Base-by-base conservation (phyloP, 2,113 vertebrate genomes). In the Motacilla alba region DNA sequence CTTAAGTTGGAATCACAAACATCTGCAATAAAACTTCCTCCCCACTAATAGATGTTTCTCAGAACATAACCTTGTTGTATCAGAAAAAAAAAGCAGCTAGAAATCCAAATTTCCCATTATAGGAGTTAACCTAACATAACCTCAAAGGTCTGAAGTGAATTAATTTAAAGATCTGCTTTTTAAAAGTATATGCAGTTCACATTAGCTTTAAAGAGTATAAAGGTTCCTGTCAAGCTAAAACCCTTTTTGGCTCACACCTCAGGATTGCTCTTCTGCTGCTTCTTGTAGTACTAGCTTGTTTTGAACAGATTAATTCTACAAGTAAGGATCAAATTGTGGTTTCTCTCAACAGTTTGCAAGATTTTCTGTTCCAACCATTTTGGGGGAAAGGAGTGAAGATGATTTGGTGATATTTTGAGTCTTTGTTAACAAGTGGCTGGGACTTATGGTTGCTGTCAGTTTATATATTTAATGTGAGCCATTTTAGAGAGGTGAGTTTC, bases 21-120 rank as follows among this genome's bases (percentile, higher is more conserved):
- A 98, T 98, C 97, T 98, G 98, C 96, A 97, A 92, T 89, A 96
- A 97, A 97, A 97, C 97, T 98, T 98, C 97, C 95, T 95, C 92
- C 93, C 92, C 79, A 90, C 96, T 96, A 96, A 97, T 87, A 95
- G 94, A 89, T 43, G 28, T 97, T 97, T 98, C 97, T 96, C 95
- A 96, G 97, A 97, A 97, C 85, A 96, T 97, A 98, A 97, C 95
- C 83, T 95, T 93, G 94, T 93, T 90, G 95, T 90, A 97, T 78
- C 64, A 96, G 83, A 87, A 96, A 93, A 94, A 97, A 73, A 0
- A 89, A 96, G 82, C 95, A 96, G 88, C 67, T 96, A 96, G 90
- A 85, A 91, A 90, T 94, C 91, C 91, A 78, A 80, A 89, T 60
- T 93, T 18, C 49, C 56, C 78, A 52, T 94, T 87, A 91, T 72